Conservation (phyloP, 2,888 invertebrate genomes). For the Sipunculus nudus region DNA sequence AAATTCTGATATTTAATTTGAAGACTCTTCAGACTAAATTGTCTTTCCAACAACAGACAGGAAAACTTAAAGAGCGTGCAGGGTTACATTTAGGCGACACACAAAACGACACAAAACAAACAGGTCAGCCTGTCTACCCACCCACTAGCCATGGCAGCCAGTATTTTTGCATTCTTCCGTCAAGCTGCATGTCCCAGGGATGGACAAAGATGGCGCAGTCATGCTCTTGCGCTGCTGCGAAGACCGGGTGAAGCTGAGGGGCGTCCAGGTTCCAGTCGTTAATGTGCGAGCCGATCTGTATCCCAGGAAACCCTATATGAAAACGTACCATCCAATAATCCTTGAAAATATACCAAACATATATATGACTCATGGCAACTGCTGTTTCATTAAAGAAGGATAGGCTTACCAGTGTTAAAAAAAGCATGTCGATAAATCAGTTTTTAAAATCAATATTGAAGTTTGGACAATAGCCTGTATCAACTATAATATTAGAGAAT, state of each 20-base stretch:
- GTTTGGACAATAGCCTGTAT: too few relatives aligned
- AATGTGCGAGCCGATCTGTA: conserved; percentile 72
- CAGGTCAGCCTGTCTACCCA: too few relatives aligned
- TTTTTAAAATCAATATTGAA: too few relatives aligned
- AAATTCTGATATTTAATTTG: too few relatives aligned
- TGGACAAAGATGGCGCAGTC: conserved; percentile 70
- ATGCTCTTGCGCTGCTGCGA: conserved; percentile 69
- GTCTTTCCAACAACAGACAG: too few relatives aligned
- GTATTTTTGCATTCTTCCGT: conserved; percentile 69
- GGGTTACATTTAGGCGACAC: too few relatives aligned
- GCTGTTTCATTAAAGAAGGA: background rate
- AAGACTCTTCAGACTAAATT: too few relatives aligned
- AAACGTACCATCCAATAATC: background rate
- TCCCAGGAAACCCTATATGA: conserved; percentile 66
- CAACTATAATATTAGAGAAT: background rate
- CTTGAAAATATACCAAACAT: background rate
- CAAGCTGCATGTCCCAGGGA: conserved; percentile 72
- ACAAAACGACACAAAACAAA: too few relatives aligned
- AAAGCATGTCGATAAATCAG: too few relatives aligned
- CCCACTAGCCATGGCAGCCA: conserved; percentile 72
- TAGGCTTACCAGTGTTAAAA: too few relatives aligned
- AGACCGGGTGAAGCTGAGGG: conserved; percentile 68
- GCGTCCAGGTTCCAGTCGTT: conserved; percentile 71
- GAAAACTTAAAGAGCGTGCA: too few relatives aligned
- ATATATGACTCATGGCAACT: background rate